Percentiles rank a stretch among this genome's conserved stretches.
These are phyloP conservation scores for Drosophila helvetica DNA, from an alignment of 2,888 invertebrate genomes.

Conservation along the genomic window DNA sequence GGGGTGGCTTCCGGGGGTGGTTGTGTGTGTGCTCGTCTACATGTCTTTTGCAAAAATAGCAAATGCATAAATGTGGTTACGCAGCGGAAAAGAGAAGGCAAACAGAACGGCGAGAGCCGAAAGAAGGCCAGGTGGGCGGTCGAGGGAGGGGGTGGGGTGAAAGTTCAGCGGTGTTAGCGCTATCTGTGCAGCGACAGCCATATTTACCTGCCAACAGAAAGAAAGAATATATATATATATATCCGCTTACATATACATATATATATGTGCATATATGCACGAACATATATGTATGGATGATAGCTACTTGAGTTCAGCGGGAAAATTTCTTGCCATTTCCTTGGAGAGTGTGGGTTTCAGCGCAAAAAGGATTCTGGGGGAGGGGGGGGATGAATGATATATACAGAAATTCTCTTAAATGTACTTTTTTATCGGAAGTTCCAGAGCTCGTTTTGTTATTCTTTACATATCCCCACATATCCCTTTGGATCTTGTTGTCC, in stretches of 20 bases:
- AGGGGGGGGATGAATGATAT: neutral
- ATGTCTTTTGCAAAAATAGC: slow-evolving; percentile 73
- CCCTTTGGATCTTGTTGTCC: neutral
- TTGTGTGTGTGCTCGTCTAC: slow-evolving; percentile 55
- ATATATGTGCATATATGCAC: slow-evolving; percentile 21
- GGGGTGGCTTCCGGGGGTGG: slow-evolving; percentile 10
- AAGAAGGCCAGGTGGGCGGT: neutral
- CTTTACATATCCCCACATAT: no score
- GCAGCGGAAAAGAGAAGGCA: slow-evolving; percentile 28
- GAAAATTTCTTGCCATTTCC: slow-evolving; percentile 35
- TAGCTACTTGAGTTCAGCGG: slow-evolving; percentile 52
- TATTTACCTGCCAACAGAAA: slow-evolving; percentile 73
- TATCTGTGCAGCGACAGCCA: slow-evolving; percentile 74
- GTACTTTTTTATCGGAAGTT: neutral
- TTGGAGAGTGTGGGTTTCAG: slow-evolving; percentile 2
- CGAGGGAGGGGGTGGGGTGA: slow-evolving; percentile 1
- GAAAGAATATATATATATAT: slow-evolving; percentile 25
- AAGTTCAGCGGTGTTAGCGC: slow-evolving; percentile 68
- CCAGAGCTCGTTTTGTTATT: neutral
- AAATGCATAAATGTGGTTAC: slow-evolving; percentile 70
- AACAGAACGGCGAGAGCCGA: slow-evolving; percentile 3
- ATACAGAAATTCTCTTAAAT: neutral
- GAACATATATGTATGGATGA: slow-evolving; percentile 36
- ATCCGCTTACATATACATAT: slow-evolving; percentile 19
- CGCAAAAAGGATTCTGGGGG: no score